Evolutionary conservation across 2,888 invertebrate species (phyloP), one percentile per base, ranked within the genome.

Genomic region (Brachyopa scutellaris): DNA sequence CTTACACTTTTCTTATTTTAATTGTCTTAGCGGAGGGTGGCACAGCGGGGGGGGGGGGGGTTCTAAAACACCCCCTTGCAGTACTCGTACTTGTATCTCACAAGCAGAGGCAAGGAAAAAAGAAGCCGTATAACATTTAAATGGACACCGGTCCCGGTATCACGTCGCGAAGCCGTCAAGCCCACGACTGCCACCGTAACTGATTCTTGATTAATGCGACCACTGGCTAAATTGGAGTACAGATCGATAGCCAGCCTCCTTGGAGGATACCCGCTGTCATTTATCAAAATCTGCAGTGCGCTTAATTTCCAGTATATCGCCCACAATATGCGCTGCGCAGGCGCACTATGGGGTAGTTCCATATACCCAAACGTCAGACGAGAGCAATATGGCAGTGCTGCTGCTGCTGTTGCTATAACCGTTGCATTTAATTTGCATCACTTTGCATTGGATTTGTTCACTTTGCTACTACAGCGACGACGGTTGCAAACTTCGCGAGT

Each of bases 391-490:
- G 47, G 51, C 29, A 36, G 21, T 40, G 11, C 33, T 23, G 53
- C 47, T 9, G 31, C 13, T 2, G 9, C 26, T 40, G 59, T 53
- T 66, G 66, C 29, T 29, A 23, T 49, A 55, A 49, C 49, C 59
- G 77, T 66, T 82, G 77, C 77, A 82, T 82, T 82, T 72, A 82
- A 82, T 82, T 82, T 82, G 66, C 77, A 82, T 82, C 82, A 82
- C 82, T 77, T 82, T 76, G 66, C 82, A 82, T 77, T 57, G 64
- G 64, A 69, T 80, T 76, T 80, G 64, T 36, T 26, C 9, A 62
- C 73, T 4, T 21, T 36, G 23, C 29, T 21, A 29, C 62, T 23
- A 42, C 57, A 17, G 13, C 49, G 36, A 31, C 61, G 23, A 59
- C 57, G 64, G 70, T 82, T 77, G 82, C 82, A 70, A 77, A 66